Evolutionary conservation across 2,113 vertebrate genomes (phyloP), one percentile per base, ranked within the genome.

Genomic region (Microcebus tavaratra): DNA sequence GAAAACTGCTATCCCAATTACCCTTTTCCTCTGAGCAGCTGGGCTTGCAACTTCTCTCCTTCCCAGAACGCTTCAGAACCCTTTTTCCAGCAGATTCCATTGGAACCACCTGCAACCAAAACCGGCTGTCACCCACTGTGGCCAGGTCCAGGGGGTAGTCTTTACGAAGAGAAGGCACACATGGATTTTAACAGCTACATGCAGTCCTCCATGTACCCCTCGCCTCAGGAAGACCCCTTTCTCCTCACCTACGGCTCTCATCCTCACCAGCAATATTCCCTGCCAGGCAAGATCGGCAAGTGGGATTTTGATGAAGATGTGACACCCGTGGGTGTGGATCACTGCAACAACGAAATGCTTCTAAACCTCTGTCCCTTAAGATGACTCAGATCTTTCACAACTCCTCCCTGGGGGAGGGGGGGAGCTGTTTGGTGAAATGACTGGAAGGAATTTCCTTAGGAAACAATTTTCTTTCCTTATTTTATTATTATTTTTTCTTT

Each of bases 281-380:
- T 42, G 3, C 93, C 98, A 0, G 21, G 4, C 0, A 84, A 82
- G 90, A 87, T 90, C 31, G 55, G 45, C 0, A 87, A 92, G 27
- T 97, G 98, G 78, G 92, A 95, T 1, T 8, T 83, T 1, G 92
- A 48, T 0, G 92, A 97, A 17, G 97, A 96, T 48, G 48, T 55
- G 61, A 8, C 4, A 10, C 70, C 1, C 0, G 0, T 5, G 14
- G 85, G 85, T 61, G 93, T 98, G 92, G 94, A 39, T 76, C 96
- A 91, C 89, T 97, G 97, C 97, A 95, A 34, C 11, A 87, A 61
- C 0, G 91, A 98, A 2, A 5, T 67, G 95, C 1, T 96, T 88
- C 97, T 98, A 23, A 98, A 98, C 75, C 76, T 98, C 53, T 98
- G 95, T 90, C 97, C 97, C 0, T 82, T 98, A 34, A 82, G 94